phyloP scores from a whole-genome alignment of 2,113 vertebrate genomes.

The Galeopterus variegatus region DNA sequence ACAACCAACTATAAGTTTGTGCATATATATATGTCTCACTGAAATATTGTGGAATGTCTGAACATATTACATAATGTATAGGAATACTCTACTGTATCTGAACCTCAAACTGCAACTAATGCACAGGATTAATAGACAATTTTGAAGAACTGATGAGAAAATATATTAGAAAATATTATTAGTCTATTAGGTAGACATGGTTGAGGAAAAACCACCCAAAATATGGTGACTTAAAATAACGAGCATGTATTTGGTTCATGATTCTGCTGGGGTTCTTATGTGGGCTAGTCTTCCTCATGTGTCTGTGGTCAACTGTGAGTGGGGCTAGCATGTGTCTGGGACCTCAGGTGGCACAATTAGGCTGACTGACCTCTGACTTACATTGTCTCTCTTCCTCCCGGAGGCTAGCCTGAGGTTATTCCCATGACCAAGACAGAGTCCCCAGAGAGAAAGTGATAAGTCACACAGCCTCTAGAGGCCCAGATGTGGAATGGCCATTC shows the following conservation, averaged over 20 bases:
- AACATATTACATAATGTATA: not conserved
- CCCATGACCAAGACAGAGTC: not conserved
- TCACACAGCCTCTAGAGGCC: not conserved
- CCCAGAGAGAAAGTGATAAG: not conserved
- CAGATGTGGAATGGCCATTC: not conserved
- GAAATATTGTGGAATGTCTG: not conserved
- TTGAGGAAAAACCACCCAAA: not conserved
- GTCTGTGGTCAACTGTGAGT: not conserved
- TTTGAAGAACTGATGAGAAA: conserved; percentile 38
- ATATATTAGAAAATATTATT: not conserved
- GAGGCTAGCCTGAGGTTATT: not conserved
- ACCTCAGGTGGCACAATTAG: not conserved
- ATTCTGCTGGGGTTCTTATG: not conserved
- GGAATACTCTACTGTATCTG: not conserved
- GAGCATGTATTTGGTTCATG: not conserved
- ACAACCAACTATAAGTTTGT: not conserved
- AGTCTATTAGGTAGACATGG: not conserved
- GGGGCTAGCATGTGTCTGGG: not conserved
- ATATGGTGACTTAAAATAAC: not conserved
- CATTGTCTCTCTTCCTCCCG: not conserved
- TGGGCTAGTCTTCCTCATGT: not conserved
- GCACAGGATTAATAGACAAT: not conserved
- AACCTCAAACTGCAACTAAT: not conserved
- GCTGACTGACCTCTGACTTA: not conserved
- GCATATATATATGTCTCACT: not conserved